A percentile compares a stretch with the other conserved stretches of the same genome.
These are phyloP conservation scores for Perognathus longimembris DNA, from an alignment of 2,113 vertebrate species.

Conservation along the genomic window DNA sequence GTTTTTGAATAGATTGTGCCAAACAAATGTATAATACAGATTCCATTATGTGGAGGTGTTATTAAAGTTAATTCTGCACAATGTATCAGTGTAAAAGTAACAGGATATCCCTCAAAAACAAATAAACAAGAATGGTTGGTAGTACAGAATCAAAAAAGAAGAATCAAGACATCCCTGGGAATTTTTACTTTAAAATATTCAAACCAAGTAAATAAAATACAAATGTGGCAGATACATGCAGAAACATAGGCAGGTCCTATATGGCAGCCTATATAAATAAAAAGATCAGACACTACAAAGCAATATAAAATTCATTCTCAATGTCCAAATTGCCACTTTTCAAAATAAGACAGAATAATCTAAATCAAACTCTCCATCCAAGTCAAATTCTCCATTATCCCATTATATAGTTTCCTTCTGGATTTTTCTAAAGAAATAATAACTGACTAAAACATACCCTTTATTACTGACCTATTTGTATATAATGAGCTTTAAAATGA, in stretches of 20 bases:
- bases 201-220: constrained; percentile 49
- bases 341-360: neutral
- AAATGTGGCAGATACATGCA: neutral
- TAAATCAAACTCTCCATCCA: neutral
- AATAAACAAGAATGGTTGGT: neutral
- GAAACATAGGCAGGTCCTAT: neutral
- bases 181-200: neutral
- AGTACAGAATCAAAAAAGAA: neutral
- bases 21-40: neutral
- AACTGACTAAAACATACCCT: neutral
- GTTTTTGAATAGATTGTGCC: neutral
- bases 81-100: neutral
- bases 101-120: neutral
- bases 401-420: neutral
- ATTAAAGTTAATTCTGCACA: neutral
- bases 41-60: neutral
- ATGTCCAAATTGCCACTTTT: neutral
- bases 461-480: neutral
- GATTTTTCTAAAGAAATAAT: neutral
- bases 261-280: neutral
- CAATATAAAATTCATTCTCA: constrained; percentile 25
- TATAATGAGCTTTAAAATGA: constrained; percentile 1
- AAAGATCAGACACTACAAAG: constrained; percentile 1
- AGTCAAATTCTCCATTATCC: neutral
- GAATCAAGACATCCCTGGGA: neutral